Conservation (phyloP, 2,888 invertebrate species). For the Dromius quadrimaculatus region DNA sequence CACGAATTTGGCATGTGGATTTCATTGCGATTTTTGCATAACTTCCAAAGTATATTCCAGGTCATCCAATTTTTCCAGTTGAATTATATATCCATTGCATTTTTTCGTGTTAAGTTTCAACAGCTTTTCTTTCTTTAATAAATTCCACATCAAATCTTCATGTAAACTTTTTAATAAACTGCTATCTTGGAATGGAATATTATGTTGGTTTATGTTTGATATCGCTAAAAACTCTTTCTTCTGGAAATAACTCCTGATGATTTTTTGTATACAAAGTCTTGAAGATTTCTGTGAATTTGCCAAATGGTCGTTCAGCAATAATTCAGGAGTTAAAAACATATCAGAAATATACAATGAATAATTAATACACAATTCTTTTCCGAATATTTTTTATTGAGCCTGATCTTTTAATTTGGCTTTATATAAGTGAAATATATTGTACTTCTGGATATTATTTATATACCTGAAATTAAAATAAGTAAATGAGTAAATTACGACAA, state of each 20-base stretch:
- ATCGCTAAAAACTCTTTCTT: not conserved
- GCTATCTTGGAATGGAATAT: not conserved
- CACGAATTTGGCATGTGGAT: constrained; percentile 17
- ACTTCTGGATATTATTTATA: too few relatives aligned
- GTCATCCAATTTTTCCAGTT: not conserved
- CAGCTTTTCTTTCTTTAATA: not conserved
- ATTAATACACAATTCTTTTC: too few relatives aligned
- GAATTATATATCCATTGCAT: not conserved
- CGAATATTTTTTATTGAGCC: too few relatives aligned
- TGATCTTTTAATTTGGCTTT: too few relatives aligned
- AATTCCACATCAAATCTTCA: not conserved
- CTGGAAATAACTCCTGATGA: not conserved
- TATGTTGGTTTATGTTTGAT: not conserved
- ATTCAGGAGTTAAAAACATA: not conserved
- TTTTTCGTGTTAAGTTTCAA: not conserved
- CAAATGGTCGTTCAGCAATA: not conserved
- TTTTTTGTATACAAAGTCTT: not conserved
- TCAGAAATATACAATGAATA: too few relatives aligned
- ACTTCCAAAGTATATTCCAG: not conserved
- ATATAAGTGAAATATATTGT: too few relatives aligned
- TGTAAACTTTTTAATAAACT: not conserved
- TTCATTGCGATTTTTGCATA: not conserved
- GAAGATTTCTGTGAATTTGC: not conserved
- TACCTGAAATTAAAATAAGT: too few relatives aligned
- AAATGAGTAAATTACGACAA: too few relatives aligned